A percentile compares a stretch with the other conserved stretches of the same genome.
Conservation (phyloP, 2,888 invertebrate species). For the Synanthedon myopaeformis region DNA sequence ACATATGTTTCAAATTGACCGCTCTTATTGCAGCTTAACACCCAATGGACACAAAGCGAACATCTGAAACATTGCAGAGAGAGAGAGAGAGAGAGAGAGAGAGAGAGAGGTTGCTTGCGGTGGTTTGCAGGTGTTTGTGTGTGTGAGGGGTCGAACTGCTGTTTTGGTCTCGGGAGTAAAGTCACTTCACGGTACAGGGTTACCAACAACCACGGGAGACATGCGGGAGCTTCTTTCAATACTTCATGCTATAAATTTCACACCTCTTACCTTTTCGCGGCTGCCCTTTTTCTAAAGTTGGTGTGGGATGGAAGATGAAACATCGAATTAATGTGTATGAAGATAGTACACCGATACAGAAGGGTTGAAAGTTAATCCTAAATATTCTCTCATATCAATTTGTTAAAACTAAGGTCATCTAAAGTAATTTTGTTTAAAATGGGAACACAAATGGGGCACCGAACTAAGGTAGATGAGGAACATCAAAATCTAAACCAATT, state of each 20-base stretch:
- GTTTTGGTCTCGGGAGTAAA: neutral
- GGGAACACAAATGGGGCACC: no score
- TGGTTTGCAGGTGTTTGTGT: slow-evolving; percentile 6
- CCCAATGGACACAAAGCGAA: slow-evolving; percentile 40
- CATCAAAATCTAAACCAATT: neutral
- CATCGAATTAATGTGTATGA: slow-evolving; percentile 65
- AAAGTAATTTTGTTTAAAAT: no score
- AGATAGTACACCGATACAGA: slow-evolving; percentile 37
- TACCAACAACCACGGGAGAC: slow-evolving; percentile 42
- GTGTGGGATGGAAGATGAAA: slow-evolving; percentile 68
- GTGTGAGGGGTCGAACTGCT: neutral
- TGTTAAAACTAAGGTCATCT: no score
- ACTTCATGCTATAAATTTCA: slow-evolving; percentile 53
- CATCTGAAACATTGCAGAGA: slow-evolving; percentile 27
- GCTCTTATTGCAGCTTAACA: neutral
- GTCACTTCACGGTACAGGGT: slow-evolving; percentile 12
- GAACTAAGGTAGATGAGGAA: slow-evolving; percentile 3
- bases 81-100: slow-evolving; percentile 10
- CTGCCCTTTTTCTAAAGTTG: slow-evolving; percentile 86
- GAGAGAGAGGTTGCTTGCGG: slow-evolving; percentile 14
- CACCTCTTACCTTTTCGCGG: slow-evolving; percentile 82
- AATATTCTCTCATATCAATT: neutral
- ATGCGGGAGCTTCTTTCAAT: slow-evolving; percentile 52
- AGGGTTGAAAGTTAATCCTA: slow-evolving; percentile 15
- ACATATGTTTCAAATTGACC: no score